Percentiles rank a stretch among this genome's conserved stretches.
Conservation (phyloP, 2,888 invertebrate species). For the Athalia rosae region DNA sequence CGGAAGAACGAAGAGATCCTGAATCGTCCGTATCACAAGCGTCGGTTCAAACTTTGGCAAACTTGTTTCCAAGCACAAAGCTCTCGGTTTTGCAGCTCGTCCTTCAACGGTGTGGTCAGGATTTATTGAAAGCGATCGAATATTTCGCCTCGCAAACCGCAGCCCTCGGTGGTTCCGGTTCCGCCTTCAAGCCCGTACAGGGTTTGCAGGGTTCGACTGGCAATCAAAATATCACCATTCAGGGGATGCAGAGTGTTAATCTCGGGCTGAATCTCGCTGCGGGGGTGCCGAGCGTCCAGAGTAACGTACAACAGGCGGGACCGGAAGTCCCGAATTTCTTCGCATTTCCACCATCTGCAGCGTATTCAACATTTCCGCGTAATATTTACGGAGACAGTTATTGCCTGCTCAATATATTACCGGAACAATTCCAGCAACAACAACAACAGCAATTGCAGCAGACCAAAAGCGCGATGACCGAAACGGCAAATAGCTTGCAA, state of each 20-base stretch:
- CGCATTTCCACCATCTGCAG: conserved; percentile 53
- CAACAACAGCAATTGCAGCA: conserved; percentile 50
- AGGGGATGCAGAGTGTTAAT: conserved; percentile 16
- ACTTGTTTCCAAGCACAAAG: conserved; percentile 93
- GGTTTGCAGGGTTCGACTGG: background rate
- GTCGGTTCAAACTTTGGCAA: conserved; percentile 88
- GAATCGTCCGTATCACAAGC: conserved; percentile 79
- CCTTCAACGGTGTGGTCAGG: conserved; percentile 93
- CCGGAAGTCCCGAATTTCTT: conserved; percentile 50
- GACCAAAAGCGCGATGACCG: conserved; percentile 50
- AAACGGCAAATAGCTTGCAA: conserved; percentile 31
- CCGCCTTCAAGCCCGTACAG: conserved; percentile 55
- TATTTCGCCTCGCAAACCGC: conserved; percentile 77
- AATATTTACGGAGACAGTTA: conserved; percentile 63
- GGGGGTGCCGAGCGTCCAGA: conserved; percentile 14
- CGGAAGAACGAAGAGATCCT: conserved; percentile 51
- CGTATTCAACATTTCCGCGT: conserved; percentile 62
- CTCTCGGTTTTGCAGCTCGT: conserved; percentile 91
- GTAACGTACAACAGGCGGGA: conserved; percentile 15
- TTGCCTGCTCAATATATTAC: conserved; percentile 65
- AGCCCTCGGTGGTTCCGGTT: conserved; percentile 49
- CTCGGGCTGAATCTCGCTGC: background rate
- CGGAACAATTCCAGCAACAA: conserved; percentile 55
- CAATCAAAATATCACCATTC: background rate
- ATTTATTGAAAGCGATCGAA: conserved; percentile 92